Evolutionary conservation across 2,888 invertebrate species (phyloP).

Genomic region (Metopia argyrocephala): DNA sequence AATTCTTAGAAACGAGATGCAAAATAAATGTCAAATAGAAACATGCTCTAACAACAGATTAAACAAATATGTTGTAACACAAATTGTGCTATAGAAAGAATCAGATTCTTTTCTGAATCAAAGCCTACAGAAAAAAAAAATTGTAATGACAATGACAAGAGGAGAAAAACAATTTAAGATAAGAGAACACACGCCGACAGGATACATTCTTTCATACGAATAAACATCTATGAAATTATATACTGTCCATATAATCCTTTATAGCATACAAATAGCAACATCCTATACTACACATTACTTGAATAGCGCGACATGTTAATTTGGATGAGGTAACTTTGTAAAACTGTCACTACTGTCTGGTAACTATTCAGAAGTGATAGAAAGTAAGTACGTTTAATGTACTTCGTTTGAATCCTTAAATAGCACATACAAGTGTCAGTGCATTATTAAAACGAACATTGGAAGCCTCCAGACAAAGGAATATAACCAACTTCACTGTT

Average conservation of each 20-base stretch:
- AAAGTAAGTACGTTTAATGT: conserved; percentile 52
- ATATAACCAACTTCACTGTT: too few species aligned
- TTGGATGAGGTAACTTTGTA: too few species aligned
- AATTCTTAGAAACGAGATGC: not conserved
- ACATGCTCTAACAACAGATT: not conserved
- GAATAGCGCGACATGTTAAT: conserved; percentile 16
- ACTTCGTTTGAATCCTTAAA: conserved; percentile 2
- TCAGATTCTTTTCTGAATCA: conserved; percentile 52
- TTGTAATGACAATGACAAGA: not conserved
- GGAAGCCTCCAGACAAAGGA: not conserved
- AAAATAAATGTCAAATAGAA: not conserved
- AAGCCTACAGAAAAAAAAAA: conserved; percentile 39
- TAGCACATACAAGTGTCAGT: too few species aligned
- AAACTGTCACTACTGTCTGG: too few species aligned
- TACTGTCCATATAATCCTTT: not conserved
- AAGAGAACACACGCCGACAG: conserved; percentile 31
- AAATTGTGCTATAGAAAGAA: conserved; percentile 34
- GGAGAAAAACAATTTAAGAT: conserved; percentile 20
- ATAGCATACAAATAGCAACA: not conserved
- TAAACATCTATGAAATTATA: not conserved
- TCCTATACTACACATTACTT: too few species aligned
- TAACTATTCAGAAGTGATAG: conserved; percentile 55
- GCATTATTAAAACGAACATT: not conserved
- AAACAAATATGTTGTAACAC: too few species aligned
- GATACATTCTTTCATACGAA: not conserved